A percentile compares a stretch with the other conserved stretches of the same genome.
Conservation (phyloP, 2,797 vertebrate species). For the Crotalus adamanteus region DNA sequence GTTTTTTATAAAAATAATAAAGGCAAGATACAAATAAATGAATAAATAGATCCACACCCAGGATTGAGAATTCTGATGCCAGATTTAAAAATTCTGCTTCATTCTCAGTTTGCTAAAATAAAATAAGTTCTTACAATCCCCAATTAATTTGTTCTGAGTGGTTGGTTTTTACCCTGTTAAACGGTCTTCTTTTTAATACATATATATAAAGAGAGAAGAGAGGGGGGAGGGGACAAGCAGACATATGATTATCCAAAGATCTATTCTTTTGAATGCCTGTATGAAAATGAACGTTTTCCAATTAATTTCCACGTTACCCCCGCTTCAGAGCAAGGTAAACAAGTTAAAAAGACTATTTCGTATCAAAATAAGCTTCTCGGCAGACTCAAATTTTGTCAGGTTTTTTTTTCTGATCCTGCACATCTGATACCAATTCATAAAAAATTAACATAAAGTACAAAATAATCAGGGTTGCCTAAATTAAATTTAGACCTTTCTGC, state of each 20-base stretch:
- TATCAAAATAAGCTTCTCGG: conserved; percentile 3
- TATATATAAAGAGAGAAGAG: conserved; percentile 18
- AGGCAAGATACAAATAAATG: not conserved
- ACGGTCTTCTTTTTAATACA: conserved; percentile 1
- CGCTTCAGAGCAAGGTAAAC: conserved; percentile 29
- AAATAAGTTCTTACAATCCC: not conserved
- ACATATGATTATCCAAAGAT: conserved; percentile 24
- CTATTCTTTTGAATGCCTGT: conserved; percentile 2
- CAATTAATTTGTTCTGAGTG: not conserved
- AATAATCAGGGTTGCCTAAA: not conserved
- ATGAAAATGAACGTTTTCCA: conserved; percentile 25
- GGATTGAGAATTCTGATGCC: not conserved
- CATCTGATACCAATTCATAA: conserved; percentile 1
- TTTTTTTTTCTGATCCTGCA: conserved; percentile 13
- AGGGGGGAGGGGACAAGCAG: too few relatives aligned
- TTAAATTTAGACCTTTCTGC: not conserved
- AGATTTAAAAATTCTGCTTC: not conserved
- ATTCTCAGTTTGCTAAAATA: not conserved
- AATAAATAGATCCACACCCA: not conserved
- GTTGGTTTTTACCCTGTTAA: conserved; percentile 22
- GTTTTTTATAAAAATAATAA: not conserved
- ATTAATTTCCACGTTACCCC: conserved; percentile 35
- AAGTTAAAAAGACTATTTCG: conserved; percentile 18
- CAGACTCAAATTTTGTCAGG: conserved; percentile 2
- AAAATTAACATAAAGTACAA: not conserved